These are phyloP conservation scores for Synaphobranchus kaupii DNA, from an alignment of 2,797 vertebrate species.

Conservation along the genomic window DNA sequence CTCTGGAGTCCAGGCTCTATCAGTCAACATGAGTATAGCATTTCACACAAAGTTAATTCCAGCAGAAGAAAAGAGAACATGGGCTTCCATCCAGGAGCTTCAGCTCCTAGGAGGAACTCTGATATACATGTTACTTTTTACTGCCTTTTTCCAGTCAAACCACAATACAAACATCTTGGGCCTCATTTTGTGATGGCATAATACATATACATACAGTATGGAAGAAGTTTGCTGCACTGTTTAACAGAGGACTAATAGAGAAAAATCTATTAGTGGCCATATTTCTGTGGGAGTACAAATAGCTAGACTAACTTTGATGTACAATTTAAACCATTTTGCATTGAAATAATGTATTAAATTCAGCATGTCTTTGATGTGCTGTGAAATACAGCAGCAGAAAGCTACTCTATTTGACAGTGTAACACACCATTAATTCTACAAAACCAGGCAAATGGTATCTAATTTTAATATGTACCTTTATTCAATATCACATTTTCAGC, in stretches of 20 bases:
- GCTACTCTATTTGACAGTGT: neutral
- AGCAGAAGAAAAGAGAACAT: slow-evolving; percentile 8
- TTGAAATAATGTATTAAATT: neutral
- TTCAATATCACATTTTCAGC: neutral
- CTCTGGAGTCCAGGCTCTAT: slow-evolving; percentile 19
- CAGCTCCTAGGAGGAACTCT: neutral
- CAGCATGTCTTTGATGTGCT: neutral
- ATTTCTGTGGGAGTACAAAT: slow-evolving; percentile 1
- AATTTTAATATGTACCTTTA: neutral
- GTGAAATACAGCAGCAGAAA: neutral
- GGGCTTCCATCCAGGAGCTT: slow-evolving; percentile 8
- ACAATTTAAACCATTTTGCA: neutral
- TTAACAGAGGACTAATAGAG: neutral
- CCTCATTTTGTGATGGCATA: neutral
- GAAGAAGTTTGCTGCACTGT: neutral
- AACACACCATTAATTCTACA: slow-evolving; percentile 7
- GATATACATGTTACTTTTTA: slow-evolving; percentile 5
- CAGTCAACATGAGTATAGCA: slow-evolving; percentile 27
- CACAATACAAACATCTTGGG: neutral
- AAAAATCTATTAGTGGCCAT: neutral
- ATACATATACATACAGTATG: neutral
- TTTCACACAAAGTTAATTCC: slow-evolving; percentile 33
- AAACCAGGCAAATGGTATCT: neutral
- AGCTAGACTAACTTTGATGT: neutral
- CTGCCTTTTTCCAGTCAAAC: neutral